phyloP scores from a whole-genome alignment of 2,797 vertebrate species.

The Danio choprae region DNA sequence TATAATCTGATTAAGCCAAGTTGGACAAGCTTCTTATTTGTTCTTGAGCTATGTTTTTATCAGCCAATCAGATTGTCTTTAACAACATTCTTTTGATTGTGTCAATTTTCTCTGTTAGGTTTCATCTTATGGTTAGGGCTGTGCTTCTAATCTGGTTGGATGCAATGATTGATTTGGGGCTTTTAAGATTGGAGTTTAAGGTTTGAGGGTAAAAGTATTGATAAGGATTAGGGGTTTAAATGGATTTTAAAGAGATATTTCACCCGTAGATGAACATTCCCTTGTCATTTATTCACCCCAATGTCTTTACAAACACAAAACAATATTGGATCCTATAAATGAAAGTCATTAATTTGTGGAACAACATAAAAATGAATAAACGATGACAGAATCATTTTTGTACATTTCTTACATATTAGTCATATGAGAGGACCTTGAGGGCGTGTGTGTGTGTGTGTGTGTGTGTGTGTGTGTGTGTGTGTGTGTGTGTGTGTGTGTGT shows the following conservation, averaged over 20 bases:
- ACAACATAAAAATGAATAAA: not conserved
- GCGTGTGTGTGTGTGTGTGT: too few relatives aligned
- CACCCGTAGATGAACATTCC: not conserved
- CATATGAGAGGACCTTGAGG: too few relatives aligned
- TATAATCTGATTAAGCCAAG: conserved; percentile 1
- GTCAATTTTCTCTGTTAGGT: not conserved
- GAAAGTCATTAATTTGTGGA: not conserved
- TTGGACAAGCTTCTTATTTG: not conserved
- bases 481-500: too few relatives aligned
- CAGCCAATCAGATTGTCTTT: not conserved
- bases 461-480: too few relatives aligned
- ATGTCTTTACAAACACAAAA: not conserved
- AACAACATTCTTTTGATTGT: not conserved
- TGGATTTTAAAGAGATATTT: not conserved
- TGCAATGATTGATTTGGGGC: not conserved
- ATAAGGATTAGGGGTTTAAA: not conserved
- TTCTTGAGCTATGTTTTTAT: not conserved
- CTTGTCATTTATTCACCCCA: not conserved
- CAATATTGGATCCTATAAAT: not conserved
- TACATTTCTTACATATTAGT: too few relatives aligned
- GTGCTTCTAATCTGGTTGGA: conserved; percentile 8
- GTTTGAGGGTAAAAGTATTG: not conserved
- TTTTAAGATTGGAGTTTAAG: not conserved
- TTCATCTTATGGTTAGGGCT: not conserved
- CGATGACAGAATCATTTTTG: too few relatives aligned